Percentiles rank a stretch among this genome's conserved stretches.
phyloP scores from a whole-genome alignment of 1,140 invertebrate species.

The Drosophila bifasciata region DNA sequence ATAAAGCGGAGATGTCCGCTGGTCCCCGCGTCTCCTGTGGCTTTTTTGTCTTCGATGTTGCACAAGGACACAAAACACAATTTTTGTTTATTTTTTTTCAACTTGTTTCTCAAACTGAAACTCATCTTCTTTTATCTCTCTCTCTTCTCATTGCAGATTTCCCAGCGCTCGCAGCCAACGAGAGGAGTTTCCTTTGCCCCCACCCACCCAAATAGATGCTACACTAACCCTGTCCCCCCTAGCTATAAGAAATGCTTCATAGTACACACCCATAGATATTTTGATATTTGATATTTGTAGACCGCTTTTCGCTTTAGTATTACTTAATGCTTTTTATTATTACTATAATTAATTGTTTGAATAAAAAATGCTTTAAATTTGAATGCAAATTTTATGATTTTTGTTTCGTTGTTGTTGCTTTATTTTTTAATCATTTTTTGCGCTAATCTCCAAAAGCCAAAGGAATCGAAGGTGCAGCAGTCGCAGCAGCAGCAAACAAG shows the following conservation, averaged over 20 bases:
- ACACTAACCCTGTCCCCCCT: conserved; percentile 49
- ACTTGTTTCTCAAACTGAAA: conserved; percentile 51
- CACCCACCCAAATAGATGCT: too few species aligned
- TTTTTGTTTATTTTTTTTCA: conserved; percentile 27
- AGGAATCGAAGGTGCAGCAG: background rate
- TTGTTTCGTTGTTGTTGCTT: conserved; percentile 6
- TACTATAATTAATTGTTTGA: conserved; percentile 37
- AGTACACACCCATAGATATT: conserved; percentile 24
- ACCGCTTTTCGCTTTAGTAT: conserved; percentile 57
- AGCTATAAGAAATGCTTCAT: conserved; percentile 63
- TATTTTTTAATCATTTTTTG: conserved; percentile 52
- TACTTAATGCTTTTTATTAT: conserved; percentile 26
- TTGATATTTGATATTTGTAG: conserved; percentile 37
- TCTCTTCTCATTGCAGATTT: conserved; percentile 59
- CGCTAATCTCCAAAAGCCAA: conserved; percentile 8
- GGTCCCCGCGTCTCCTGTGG: conserved; percentile 34
- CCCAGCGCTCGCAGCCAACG: conserved; percentile 8
- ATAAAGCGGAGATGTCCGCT: conserved; percentile 38
- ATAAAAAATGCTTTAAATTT: conserved; percentile 68
- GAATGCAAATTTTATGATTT: conserved; percentile 20
- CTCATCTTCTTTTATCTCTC: conserved; percentile 15
- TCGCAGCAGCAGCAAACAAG: background rate
- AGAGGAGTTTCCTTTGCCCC: conserved; percentile 37
- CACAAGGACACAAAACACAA: conserved; percentile 39
- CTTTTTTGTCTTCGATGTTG: conserved; percentile 44